Conservation (phyloP, 2,888 invertebrate genomes). For the Parnassius orleans region DNA sequence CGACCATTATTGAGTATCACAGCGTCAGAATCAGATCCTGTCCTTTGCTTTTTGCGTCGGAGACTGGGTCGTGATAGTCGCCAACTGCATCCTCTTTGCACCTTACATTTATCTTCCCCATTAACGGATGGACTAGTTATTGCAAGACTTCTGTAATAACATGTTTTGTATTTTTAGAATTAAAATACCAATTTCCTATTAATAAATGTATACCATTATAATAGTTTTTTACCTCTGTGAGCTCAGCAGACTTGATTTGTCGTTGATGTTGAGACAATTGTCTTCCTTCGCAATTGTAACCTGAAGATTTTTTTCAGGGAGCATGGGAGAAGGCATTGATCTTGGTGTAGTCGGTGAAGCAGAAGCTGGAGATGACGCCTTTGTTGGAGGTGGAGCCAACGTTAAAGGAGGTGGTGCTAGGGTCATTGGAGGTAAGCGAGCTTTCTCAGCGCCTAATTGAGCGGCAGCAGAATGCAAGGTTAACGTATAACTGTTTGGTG, state of each 20-base stretch:
- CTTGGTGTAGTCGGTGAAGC: slow-evolving; percentile 62
- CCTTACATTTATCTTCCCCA: slow-evolving; percentile 74
- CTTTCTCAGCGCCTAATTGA: slow-evolving; percentile 66
- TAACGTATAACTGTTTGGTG: slow-evolving; percentile 81
- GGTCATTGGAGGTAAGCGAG: slow-evolving; percentile 65
- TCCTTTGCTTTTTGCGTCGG: slow-evolving; percentile 82
- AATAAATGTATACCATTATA: background rate
- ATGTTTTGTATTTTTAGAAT: background rate
- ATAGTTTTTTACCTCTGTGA: slow-evolving; percentile 67
- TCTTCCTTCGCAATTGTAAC: slow-evolving; percentile 67
- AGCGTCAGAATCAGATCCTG: slow-evolving; percentile 81
- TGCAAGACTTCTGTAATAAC: slow-evolving; percentile 56
- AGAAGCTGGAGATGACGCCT: slow-evolving; percentile 53
- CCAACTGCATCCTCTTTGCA: slow-evolving; percentile 88
- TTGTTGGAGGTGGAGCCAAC: slow-evolving; percentile 54
- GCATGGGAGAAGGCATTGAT: slow-evolving; percentile 59
- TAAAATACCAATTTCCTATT: background rate
- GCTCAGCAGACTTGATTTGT: slow-evolving; percentile 72
- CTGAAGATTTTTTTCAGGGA: slow-evolving; percentile 70
- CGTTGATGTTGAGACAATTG: slow-evolving; percentile 65
- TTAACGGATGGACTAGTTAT: slow-evolving; percentile 51
- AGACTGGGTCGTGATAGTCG: slow-evolving; percentile 88
- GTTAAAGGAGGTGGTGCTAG: slow-evolving; percentile 59
- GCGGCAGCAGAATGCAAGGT: slow-evolving; percentile 70
- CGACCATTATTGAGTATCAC: slow-evolving; percentile 86